These are phyloP conservation scores for Malthinus flaveolus DNA, from an alignment of 2,888 invertebrate genomes.

Conservation along the genomic window DNA sequence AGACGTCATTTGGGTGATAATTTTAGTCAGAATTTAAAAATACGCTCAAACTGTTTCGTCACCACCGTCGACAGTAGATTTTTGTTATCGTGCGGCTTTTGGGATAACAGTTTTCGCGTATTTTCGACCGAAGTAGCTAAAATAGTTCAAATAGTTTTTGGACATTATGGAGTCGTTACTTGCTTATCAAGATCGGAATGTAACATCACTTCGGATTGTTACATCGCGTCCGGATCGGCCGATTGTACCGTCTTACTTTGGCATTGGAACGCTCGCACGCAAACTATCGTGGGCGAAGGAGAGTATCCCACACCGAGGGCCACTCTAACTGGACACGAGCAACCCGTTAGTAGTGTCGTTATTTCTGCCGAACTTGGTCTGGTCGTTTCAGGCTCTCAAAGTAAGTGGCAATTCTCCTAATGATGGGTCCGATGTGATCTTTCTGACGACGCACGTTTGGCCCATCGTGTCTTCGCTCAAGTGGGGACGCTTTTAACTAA, in stretches of 20 bases:
- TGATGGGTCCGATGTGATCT: not conserved
- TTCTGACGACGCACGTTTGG: too few relatives aligned
- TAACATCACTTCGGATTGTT: constrained; percentile 98
- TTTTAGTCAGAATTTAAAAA: constrained; percentile 95
- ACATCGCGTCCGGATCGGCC: constrained; percentile 96
- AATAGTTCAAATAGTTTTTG: constrained; percentile 97
- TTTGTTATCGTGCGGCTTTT: constrained; percentile 97
- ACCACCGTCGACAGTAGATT: constrained; percentile 97
- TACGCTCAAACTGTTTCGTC: constrained; percentile 93
- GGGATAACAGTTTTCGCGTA: constrained; percentile 99
- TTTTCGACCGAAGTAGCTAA: constrained; percentile 97
- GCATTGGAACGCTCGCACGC: constrained; percentile 98
- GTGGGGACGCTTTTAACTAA: too few relatives aligned
- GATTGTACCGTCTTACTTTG: constrained; percentile 98
- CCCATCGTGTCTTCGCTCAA: not conserved
- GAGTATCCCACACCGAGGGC: constrained; percentile 95
- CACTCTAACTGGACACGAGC: constrained; percentile 96
- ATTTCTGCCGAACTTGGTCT: constrained; percentile 98
- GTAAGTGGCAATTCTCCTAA: constrained; percentile 51
- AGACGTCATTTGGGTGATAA: constrained; percentile 95
- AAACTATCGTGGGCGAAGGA: constrained; percentile 96
- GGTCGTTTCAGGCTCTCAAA: constrained; percentile 90
- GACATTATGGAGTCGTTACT: constrained; percentile 98
- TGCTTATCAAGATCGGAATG: constrained; percentile 97
- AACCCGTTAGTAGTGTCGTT: constrained; percentile 91